Evolutionary conservation across 2,888 invertebrate species (phyloP).

Genomic region (Rhorus exstirpatorius): DNA sequence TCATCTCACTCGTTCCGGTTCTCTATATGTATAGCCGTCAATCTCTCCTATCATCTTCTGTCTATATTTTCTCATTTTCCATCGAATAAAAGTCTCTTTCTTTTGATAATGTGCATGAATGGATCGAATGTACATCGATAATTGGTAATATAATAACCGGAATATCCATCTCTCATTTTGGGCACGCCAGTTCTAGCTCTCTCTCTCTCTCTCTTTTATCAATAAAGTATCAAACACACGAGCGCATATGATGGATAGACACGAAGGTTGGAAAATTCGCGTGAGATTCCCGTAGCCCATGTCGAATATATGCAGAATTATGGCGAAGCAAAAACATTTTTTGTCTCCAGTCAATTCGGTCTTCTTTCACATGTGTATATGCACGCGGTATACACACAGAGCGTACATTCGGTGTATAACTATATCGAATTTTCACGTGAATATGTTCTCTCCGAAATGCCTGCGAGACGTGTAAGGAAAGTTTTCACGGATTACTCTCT

Average conservation of each 20-base stretch:
- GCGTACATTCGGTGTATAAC: neutral
- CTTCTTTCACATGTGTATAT: neutral
- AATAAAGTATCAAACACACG: neutral
- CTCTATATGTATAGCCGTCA: neutral
- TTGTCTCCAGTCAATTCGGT: constrained; percentile 22
- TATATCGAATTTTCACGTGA: constrained; percentile 29
- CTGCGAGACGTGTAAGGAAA: constrained; percentile 50
- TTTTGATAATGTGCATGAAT: constrained; percentile 21
- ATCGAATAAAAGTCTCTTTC: constrained; percentile 27
- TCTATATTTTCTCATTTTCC: constrained; percentile 50
- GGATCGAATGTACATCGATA: constrained; percentile 20
- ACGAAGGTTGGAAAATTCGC: neutral
- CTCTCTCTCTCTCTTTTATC: constrained; percentile 1
- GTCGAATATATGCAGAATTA: constrained; percentile 11
- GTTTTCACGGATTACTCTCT: constrained; percentile 54
- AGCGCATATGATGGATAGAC: neutral
- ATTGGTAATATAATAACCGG: constrained; percentile 47
- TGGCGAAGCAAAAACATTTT: constrained; percentile 31
- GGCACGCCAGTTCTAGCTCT: neutral
- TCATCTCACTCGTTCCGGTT: constrained; percentile 46
- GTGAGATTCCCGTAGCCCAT: neutral
- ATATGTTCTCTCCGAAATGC: constrained; percentile 40
- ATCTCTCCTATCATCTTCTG: constrained; percentile 33
- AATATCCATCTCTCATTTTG: constrained; percentile 7
- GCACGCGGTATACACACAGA: neutral